Percentiles rank a stretch among this genome's conserved stretches.
Conservation (phyloP, 1,140 invertebrate species). For the Sarcophaga bullata region DNA sequence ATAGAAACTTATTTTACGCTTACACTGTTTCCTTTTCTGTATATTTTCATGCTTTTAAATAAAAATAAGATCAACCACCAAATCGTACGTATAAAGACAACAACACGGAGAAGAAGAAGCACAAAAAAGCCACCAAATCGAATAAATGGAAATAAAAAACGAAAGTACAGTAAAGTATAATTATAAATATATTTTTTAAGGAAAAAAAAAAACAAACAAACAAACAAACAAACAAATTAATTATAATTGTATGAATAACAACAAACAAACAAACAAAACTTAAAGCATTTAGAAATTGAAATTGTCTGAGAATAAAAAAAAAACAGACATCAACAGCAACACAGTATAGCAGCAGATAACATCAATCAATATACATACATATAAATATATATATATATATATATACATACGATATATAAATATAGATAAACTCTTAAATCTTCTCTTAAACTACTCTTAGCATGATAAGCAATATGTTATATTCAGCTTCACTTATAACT, state of each 20-base stretch:
- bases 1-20: neutral
- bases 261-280: conserved; percentile 7
- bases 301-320: neutral
- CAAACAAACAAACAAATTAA: neutral
- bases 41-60: neutral
- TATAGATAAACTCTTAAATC: too few species aligned
- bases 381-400: too few species aligned
- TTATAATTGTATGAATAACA: conserved; percentile 3
- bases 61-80: neutral
- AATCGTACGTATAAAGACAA: conserved; percentile 17
- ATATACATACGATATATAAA: too few species aligned
- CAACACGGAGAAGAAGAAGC: conserved; percentile 32
- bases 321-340: neutral
- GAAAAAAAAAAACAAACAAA: neutral
- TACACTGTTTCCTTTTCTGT: neutral
- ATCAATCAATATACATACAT: neutral
- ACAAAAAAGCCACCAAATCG: conserved; percentile 36
- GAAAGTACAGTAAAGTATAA: neutral
- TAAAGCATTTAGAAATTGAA: conserved; percentile 26
- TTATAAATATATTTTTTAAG: neutral
- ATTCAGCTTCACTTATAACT: conserved; percentile 21
- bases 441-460: neutral
- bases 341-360: neutral
- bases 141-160: conserved; percentile 35
- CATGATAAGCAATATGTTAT: conserved; percentile 18